Conservation (phyloP, 2,797 vertebrate species). For the Tolypeutes matacus region DNA sequence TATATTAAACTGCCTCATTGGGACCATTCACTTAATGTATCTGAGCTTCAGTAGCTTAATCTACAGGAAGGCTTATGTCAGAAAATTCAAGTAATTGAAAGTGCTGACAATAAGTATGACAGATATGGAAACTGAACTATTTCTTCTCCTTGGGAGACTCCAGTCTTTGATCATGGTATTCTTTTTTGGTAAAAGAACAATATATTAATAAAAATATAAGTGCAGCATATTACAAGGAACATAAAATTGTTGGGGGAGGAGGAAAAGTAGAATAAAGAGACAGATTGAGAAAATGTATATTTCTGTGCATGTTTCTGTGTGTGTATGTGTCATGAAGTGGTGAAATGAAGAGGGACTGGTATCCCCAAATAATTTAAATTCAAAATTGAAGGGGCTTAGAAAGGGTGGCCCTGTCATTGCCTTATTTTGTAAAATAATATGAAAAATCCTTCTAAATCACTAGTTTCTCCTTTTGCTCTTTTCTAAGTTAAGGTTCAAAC, state of each 20-base stretch:
- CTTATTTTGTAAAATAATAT: background rate
- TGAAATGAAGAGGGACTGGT: background rate
- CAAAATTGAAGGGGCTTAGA: background rate
- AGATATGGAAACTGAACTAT: background rate
- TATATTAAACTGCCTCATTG: no score
- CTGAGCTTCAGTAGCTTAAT: background rate
- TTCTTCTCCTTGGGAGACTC: background rate
- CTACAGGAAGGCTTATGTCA: background rate
- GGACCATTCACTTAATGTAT: background rate
- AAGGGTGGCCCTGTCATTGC: background rate
- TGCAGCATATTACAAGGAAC: background rate
- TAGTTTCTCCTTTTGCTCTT: conserved; percentile 16
- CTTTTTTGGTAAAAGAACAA: background rate
- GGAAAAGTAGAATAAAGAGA: background rate
- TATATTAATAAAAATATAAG: background rate
- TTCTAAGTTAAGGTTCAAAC: conserved; percentile 64
- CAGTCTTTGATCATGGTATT: background rate
- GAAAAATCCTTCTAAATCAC: background rate
- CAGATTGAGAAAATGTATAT: background rate
- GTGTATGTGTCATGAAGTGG: accelerated
- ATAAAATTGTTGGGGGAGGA: background rate
- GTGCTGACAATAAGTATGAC: accelerated
- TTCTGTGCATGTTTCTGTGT: background rate
- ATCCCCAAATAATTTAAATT: background rate
- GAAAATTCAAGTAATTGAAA: background rate